Conservation (phyloP, 2,113 vertebrate genomes). For the Stigmatopora argus region DNA sequence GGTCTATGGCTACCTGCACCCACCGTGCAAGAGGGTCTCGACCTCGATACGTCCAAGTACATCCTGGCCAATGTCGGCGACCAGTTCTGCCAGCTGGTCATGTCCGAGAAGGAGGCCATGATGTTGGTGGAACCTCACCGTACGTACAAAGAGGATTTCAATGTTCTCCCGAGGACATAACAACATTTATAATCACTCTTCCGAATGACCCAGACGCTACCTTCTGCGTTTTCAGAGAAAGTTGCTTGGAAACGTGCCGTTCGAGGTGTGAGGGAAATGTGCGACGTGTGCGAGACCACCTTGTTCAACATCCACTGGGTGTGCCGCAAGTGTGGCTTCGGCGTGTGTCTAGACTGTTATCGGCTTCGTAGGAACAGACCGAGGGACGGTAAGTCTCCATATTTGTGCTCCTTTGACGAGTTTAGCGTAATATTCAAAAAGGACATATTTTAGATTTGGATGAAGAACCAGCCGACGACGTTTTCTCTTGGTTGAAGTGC, state of each 20-base stretch:
- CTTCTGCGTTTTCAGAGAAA: constrained; percentile 76
- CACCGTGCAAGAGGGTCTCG: constrained; percentile 84
- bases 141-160: constrained; percentile 61
- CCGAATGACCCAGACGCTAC: neutral
- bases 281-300: constrained; percentile 96
- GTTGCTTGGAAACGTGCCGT: constrained; percentile 98
- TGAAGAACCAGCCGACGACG: constrained; percentile 88
- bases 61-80: constrained; percentile 97
- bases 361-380: constrained; percentile 88
- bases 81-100: constrained; percentile 97
- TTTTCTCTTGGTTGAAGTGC: constrained; percentile 97
- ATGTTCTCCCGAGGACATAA: neutral
- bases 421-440: neutral
- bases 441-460: constrained; percentile 74
- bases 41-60: constrained; percentile 97
- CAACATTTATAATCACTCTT: neutral
- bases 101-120: constrained; percentile 99
- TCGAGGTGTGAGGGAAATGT: constrained; percentile 94
- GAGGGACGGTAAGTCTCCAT: constrained; percentile 75
- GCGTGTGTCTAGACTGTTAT: constrained; percentile 96
- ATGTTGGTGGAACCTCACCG: constrained; percentile 99
- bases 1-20: constrained; percentile 91
- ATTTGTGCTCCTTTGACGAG: too few relatives aligned
- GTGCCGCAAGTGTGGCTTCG: constrained; percentile 97
- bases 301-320: constrained; percentile 99